Percentiles rank a stretch among this genome's conserved stretches.
These are phyloP conservation scores for Suillia variegata DNA, from an alignment of 2,888 invertebrate species.

Conservation along the genomic window DNA sequence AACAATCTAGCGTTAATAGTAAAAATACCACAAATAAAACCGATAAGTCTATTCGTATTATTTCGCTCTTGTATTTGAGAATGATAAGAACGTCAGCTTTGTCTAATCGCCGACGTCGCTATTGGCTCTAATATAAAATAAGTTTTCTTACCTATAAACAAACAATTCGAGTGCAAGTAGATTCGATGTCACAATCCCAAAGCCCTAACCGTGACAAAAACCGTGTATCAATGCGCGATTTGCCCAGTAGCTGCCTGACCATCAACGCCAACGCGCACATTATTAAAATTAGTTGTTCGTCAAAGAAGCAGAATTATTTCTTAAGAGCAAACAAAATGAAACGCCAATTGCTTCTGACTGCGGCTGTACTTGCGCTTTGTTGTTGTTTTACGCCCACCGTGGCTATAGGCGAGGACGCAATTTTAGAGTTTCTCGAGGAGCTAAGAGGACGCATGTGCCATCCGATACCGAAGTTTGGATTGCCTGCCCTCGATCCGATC, in stretches of 20 bases:
- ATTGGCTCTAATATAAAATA: too few species aligned
- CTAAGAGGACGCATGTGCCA: conserved; percentile 54
- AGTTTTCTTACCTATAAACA: too few species aligned
- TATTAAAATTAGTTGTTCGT: too few species aligned
- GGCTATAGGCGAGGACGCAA: conserved; percentile 2
- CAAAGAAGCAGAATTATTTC: neutral
- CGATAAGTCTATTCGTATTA: too few species aligned
- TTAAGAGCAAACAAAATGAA: neutral
- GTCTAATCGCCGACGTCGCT: too few species aligned
- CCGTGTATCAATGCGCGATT: neutral
- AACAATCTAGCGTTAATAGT: too few species aligned
- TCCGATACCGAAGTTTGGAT: conserved; percentile 45
- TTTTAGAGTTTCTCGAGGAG: conserved; percentile 44
- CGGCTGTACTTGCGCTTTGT: neutral
- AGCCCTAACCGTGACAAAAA: neutral
- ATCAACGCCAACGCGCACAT: neutral
- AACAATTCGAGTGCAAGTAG: too few species aligned
- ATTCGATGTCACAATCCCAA: too few species aligned
- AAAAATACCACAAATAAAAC: too few species aligned
- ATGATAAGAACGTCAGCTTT: neutral
- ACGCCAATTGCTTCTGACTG: neutral
- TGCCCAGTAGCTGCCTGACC: neutral
- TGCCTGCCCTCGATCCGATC: conserved; percentile 53
- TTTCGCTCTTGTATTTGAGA: neutral
- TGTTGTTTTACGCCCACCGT: neutral